These are phyloP conservation scores for Brachyhypopomus gauderio DNA, from an alignment of 2,113 vertebrate species.

Conservation along the genomic window DNA sequence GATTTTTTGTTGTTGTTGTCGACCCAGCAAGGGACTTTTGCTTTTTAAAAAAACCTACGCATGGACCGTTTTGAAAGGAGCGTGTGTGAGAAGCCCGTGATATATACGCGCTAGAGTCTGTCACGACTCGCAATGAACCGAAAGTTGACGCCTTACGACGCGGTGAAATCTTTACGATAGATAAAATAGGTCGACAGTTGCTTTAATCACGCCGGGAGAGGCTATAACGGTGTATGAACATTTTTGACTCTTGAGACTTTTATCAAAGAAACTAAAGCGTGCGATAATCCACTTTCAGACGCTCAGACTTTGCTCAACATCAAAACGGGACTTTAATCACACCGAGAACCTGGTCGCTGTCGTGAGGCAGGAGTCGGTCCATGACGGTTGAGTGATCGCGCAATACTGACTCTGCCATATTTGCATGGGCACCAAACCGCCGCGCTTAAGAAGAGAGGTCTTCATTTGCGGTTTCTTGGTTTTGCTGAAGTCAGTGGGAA, in stretches of 20 bases:
- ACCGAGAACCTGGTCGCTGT: too few species aligned
- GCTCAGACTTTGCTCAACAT: too few species aligned
- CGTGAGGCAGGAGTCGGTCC: not conserved
- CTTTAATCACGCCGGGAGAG: not conserved
- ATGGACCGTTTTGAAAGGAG: not conserved
- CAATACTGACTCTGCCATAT: not conserved
- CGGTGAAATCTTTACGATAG: not conserved
- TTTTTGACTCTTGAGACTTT: not conserved
- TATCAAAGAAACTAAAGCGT: not conserved
- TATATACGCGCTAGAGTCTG: not conserved
- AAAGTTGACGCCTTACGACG: not conserved
- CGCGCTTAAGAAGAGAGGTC: slow-evolving; percentile 52
- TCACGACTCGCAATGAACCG: not conserved
- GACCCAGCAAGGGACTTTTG: not conserved
- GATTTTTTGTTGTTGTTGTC: too few species aligned
- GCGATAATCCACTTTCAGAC: too few species aligned
- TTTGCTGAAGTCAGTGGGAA: slow-evolving; percentile 57
- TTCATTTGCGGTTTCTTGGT: slow-evolving; percentile 51
- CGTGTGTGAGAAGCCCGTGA: too few species aligned
- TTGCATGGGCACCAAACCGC: slow-evolving; percentile 47
- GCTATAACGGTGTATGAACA: too few species aligned
- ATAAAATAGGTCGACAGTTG: slow-evolving; percentile 9
- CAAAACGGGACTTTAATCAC: too few species aligned
- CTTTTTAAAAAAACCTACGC: not conserved
- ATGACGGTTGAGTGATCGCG: slow-evolving; percentile 5